These are phyloP conservation scores for Anguilla pacifica DNA, from an alignment of 2,797 vertebrate genomes.

Conservation along the genomic window DNA sequence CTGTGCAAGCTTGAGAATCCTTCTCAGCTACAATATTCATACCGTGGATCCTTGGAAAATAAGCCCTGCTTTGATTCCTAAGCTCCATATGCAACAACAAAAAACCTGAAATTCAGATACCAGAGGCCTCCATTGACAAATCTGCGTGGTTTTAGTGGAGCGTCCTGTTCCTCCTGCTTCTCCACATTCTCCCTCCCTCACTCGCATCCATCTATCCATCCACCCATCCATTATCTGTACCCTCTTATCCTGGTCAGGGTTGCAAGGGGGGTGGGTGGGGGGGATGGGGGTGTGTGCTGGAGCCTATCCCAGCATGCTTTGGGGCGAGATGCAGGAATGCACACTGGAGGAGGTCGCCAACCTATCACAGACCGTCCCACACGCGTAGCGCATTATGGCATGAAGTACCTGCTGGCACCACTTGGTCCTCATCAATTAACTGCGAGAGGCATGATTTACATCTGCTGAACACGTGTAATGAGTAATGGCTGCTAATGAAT, in stretches of 20 bases:
- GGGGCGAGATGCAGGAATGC: no score
- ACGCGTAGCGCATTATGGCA: neutral
- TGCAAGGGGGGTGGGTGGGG: no score
- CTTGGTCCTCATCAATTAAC: constrained; percentile 21
- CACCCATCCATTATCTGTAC: no score
- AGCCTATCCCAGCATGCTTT: no score
- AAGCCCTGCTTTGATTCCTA: neutral
- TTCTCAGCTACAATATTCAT: neutral
- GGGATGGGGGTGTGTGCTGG: no score
- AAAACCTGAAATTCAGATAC: neutral
- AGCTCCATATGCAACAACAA: neutral
- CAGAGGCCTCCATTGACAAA: neutral
- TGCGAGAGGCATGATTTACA: constrained; percentile 4
- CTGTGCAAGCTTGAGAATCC: neutral
- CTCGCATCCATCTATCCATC: no score
- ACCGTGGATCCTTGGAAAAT: neutral
- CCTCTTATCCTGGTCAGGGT: no score
- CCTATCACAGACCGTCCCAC: no score
- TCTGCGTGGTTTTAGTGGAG: neutral
- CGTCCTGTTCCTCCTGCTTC: neutral
- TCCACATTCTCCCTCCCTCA: neutral
- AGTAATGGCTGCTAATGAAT: constrained; percentile 33
- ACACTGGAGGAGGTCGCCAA: no score
- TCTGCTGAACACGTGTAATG: constrained; percentile 14
- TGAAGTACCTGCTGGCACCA: neutral